phyloP scores from a whole-genome alignment of 1,140 invertebrate genomes.

The Pentalonia nigronervosa region DNA sequence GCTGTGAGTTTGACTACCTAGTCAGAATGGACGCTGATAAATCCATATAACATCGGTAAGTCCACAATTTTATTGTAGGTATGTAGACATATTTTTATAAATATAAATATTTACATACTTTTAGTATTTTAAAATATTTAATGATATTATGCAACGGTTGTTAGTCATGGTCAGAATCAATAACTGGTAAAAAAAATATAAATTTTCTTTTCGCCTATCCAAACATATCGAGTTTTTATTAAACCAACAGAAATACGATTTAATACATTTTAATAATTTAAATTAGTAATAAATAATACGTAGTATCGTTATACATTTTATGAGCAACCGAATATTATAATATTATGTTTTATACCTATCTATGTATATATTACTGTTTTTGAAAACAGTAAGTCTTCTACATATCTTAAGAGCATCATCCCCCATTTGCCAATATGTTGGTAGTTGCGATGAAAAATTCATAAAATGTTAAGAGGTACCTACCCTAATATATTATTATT shows the following conservation, averaged over 20 bases:
- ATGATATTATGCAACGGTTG: no score
- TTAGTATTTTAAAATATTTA: no score
- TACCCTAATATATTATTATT: constrained; percentile 12
- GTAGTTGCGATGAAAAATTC: background rate
- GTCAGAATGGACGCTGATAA: background rate
- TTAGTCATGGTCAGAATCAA: no score
- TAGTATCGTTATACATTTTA: background rate
- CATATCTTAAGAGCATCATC: background rate
- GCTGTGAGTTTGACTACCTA: background rate
- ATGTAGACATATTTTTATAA: background rate
- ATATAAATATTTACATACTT: background rate
- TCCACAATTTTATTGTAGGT: background rate
- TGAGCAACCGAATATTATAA: background rate
- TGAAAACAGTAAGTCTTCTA: background rate
- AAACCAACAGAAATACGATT: background rate
- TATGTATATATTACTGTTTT: background rate
- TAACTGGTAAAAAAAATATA: no score
- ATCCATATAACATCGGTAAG: background rate
- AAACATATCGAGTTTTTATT: background rate
- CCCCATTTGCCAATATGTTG: background rate
- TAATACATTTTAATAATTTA: background rate
- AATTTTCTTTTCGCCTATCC: background rate
- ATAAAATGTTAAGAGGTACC: background rate
- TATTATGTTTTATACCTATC: no score
- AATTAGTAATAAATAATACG: no score